phyloP scores from a whole-genome alignment of 2,888 invertebrate species.

The Lathronympha strigana region DNA sequence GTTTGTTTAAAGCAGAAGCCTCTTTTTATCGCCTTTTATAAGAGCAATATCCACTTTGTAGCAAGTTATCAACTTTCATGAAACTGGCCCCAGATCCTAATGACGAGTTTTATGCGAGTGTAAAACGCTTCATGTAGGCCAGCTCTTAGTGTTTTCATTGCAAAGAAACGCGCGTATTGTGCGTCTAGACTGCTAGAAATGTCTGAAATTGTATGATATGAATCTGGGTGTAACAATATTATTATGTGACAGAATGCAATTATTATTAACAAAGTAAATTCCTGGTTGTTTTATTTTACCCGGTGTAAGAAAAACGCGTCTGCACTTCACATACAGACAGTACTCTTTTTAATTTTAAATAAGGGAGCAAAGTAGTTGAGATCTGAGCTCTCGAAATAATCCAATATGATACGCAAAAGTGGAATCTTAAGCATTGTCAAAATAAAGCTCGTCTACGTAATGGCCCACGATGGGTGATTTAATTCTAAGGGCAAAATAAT shows the following conservation, averaged over 20 bases:
- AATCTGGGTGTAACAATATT: conserved; percentile 75
- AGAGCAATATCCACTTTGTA: no score
- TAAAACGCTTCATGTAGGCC: background rate
- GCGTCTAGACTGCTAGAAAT: conserved; percentile 68
- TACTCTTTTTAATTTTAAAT: no score
- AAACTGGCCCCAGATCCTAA: background rate
- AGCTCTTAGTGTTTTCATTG: conserved; percentile 32
- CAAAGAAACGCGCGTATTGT: conserved; percentile 50
- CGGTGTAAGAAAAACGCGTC: background rate
- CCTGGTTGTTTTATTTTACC: conserved; percentile 30
- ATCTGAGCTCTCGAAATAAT: no score
- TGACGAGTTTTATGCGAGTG: background rate
- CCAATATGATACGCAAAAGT: no score
- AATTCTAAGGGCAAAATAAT: no score
- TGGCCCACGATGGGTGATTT: no score
- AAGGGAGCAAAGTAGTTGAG: no score
- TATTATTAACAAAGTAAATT: conserved; percentile 68
- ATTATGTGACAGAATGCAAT: conserved; percentile 77
- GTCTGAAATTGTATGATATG: conserved; percentile 70
- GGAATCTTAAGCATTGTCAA: no score
- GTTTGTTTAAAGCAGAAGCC: background rate
- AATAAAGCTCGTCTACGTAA: no score
- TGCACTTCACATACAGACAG: background rate
- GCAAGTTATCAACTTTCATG: background rate
- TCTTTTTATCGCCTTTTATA: no score